These are phyloP conservation scores for Diuraphis noxia DNA, from an alignment of 1,140 invertebrate genomes.

Conservation along the genomic window DNA sequence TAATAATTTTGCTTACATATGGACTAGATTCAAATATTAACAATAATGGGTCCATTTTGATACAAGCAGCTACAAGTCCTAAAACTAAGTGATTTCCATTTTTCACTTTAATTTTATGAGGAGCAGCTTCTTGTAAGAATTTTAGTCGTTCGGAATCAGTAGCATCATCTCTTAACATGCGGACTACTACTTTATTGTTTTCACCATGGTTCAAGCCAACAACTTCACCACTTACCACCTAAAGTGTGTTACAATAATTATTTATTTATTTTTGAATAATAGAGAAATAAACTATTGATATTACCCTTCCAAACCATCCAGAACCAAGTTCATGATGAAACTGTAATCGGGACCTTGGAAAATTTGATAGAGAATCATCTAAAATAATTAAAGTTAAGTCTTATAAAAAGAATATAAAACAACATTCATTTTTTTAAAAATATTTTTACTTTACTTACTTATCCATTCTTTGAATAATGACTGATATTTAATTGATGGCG, in stretches of 20 bases:
- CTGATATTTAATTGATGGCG: slow-evolving; percentile 49
- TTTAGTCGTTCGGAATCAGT: slow-evolving; percentile 69
- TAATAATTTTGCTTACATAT: slow-evolving; percentile 62
- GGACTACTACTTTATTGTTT: slow-evolving; percentile 65
- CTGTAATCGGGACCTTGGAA: slow-evolving; percentile 76
- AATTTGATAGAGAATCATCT: slow-evolving; percentile 62
- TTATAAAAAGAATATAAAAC: not conserved
- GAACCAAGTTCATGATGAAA: slow-evolving; percentile 81
- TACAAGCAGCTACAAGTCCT: slow-evolving; percentile 66
- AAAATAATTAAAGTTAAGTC: not conserved
- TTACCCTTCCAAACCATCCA: slow-evolving; percentile 80
- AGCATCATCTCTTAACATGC: slow-evolving; percentile 74
- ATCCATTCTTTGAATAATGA: slow-evolving; percentile 50
- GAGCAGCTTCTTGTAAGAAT: slow-evolving; percentile 73
- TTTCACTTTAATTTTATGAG: slow-evolving; percentile 64
- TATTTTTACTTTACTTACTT: not conserved
- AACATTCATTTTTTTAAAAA: not conserved
- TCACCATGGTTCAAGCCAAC: slow-evolving; percentile 60
- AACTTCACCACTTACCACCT: slow-evolving; percentile 76
- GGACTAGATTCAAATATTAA: slow-evolving; percentile 70
- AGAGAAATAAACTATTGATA: slow-evolving; percentile 61
- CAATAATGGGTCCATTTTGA: slow-evolving; percentile 70
- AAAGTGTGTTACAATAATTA: not conserved
- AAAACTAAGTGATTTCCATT: slow-evolving; percentile 69
- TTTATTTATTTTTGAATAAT: not conserved